Percentiles rank a stretch among this genome's conserved stretches.
These are phyloP conservation scores for Pseudochirops corinnae DNA, from an alignment of 2,797 vertebrate genomes.

Conservation along the genomic window DNA sequence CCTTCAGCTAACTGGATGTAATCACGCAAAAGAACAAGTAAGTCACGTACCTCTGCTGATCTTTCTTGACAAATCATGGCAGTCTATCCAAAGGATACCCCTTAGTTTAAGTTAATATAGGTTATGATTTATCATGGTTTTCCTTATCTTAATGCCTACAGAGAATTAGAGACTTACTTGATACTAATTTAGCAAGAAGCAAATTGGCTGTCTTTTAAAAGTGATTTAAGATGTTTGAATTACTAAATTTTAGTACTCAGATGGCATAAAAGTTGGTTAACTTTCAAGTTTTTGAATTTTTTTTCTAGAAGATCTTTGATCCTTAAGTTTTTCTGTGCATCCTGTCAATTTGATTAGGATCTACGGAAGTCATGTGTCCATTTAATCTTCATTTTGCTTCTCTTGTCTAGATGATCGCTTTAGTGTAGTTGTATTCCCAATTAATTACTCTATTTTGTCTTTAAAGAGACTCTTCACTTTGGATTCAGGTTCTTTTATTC, in stretches of 20 bases:
- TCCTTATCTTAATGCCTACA: neutral
- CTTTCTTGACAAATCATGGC: constrained; percentile 81
- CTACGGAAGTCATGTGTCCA: neutral
- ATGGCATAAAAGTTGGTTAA: neutral
- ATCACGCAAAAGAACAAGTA: constrained; percentile 77
- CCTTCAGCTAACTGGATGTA: constrained; percentile 76
- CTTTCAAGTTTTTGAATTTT: neutral
- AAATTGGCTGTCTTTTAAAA: neutral
- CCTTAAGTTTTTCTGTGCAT: neutral
- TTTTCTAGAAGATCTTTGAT: neutral
- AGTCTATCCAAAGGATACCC: constrained; percentile 46
- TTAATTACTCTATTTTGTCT: neutral
- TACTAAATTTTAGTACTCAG: neutral
- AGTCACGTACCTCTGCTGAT: constrained; percentile 80
- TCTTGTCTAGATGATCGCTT: neutral
- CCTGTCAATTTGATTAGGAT: neutral
- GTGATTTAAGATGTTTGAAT: neutral
- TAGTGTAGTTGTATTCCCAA: neutral
- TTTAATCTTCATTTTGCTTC: neutral
- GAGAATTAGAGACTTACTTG: neutral
- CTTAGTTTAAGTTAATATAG: neutral
- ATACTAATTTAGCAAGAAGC: neutral
- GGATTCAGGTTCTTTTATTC: neutral
- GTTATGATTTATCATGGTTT: neutral
- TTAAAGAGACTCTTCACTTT: neutral